Evolutionary conservation across 2,888 invertebrate species (phyloP).

Genomic region (Liodrosophila aerea): DNA sequence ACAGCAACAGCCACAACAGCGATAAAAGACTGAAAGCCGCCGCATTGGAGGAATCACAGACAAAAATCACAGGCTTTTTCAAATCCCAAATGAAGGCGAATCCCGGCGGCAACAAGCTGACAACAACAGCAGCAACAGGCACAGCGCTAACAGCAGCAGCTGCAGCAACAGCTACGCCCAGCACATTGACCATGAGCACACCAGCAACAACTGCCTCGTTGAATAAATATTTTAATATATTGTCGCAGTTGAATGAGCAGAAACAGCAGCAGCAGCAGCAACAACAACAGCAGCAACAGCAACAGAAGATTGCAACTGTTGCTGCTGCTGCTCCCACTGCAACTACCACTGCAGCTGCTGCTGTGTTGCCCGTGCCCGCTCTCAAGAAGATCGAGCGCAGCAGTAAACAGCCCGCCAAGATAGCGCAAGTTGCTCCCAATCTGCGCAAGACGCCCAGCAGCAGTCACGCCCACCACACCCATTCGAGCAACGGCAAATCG

Average conservation of each 20-base stretch:
- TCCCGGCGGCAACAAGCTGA: constrained; percentile 32
- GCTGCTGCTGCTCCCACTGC: constrained; percentile 40
- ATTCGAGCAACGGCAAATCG: constrained; percentile 76
- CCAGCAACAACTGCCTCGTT: constrained; percentile 79
- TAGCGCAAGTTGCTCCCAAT: constrained; percentile 82
- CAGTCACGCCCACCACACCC: constrained; percentile 6
- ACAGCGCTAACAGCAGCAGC: too few relatives aligned
- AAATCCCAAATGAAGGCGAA: constrained; percentile 89
- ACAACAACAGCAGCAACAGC: constrained; percentile 44
- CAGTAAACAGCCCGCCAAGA: constrained; percentile 81
- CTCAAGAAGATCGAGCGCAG: constrained; percentile 82
- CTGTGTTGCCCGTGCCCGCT: constrained; percentile 76
- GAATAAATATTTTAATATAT: constrained; percentile 81
- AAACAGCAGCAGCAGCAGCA: constrained; percentile 63
- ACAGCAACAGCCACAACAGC: constrained; percentile 32
- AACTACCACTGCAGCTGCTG: constrained; percentile 7
- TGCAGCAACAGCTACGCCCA: constrained; percentile 45
- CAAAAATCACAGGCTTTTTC: constrained; percentile 91
- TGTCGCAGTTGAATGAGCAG: constrained; percentile 79
- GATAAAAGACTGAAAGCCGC: constrained; percentile 81
- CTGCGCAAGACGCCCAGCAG: constrained; percentile 80
- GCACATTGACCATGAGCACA: constrained; percentile 74
- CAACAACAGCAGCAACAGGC: constrained; percentile 34
- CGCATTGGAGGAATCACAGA: constrained; percentile 84
- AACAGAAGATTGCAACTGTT: constrained; percentile 46